phyloP scores from a whole-genome alignment of 2,797 vertebrate genomes.

The Momotus momota region DNA sequence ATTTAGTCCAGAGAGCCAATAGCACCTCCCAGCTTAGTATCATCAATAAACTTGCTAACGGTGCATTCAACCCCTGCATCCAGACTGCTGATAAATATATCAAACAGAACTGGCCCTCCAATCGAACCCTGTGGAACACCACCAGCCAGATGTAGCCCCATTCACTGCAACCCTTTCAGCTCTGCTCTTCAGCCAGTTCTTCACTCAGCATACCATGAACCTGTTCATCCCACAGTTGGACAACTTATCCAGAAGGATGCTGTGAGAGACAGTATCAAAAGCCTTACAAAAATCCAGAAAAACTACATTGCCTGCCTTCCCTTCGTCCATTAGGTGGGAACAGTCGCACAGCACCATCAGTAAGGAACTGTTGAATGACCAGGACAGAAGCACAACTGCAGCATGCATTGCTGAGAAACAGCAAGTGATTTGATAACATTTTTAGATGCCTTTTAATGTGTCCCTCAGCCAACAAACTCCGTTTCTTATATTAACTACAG shows the following conservation, averaged over 20 bases:
- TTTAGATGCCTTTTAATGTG: not conserved
- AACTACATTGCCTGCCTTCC: fast-evolving
- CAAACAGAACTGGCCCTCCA: not conserved
- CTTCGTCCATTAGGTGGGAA: not conserved
- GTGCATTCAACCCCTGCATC: not conserved
- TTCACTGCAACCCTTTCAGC: not conserved
- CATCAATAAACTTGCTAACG: not conserved
- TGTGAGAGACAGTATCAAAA: not conserved
- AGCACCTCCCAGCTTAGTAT: too few species aligned
- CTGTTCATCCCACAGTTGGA: not conserved
- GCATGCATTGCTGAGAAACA: not conserved
- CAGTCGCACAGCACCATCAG: not conserved
- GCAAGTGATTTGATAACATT: not conserved
- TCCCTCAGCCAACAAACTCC: not conserved
- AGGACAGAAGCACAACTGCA: not conserved
- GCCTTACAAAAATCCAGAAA: not conserved
- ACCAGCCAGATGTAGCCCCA: not conserved
- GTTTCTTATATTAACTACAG: not conserved
- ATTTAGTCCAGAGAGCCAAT: too few species aligned
- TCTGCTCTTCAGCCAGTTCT: not conserved
- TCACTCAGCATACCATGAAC: not conserved
- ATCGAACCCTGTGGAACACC: not conserved
- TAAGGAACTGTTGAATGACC: not conserved
- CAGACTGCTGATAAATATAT: not conserved
- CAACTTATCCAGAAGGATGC: not conserved